Evolutionary conservation across 2,888 invertebrate genomes (phyloP).

Genomic region (Pecten maximus): DNA sequence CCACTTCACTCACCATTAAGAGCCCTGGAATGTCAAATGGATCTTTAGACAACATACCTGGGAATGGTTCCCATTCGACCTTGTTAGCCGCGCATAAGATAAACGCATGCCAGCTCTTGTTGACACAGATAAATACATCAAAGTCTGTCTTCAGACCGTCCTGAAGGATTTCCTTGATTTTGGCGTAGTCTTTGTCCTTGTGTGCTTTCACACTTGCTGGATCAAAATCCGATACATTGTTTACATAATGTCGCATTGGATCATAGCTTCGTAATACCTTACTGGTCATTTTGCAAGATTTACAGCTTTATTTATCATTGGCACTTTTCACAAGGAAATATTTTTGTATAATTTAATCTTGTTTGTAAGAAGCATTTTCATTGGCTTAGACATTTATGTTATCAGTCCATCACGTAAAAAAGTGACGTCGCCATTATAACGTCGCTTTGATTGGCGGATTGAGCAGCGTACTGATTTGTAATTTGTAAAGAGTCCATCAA

Average conservation of each 20-base stretch:
- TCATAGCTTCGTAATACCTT: conserved; percentile 50
- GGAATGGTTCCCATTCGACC: neutral
- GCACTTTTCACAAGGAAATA: no score
- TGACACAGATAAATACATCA: conserved; percentile 59
- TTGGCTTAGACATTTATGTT: no score
- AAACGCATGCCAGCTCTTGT: conserved; percentile 59
- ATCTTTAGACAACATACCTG: conserved; percentile 41
- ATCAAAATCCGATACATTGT: conserved; percentile 53
- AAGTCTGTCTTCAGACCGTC: conserved; percentile 42
- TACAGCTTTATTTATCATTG: no score
- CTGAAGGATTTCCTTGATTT: conserved; percentile 36
- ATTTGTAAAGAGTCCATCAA: no score
- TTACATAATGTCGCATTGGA: conserved; percentile 54
- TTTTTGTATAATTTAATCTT: no score
- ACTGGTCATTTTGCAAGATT: conserved; percentile 45
- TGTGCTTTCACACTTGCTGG: conserved; percentile 50
- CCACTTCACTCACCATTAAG: conserved; percentile 46
- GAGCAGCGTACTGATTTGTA: no score
- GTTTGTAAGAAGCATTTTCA: no score
- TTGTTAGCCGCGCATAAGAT: conserved; percentile 46
- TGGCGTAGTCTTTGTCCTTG: conserved; percentile 43
- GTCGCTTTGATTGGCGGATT: no score
- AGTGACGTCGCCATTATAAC: no score
- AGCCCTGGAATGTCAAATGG: conserved; percentile 50
- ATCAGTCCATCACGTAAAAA: no score